Base-by-base conservation (phyloP, 2,888 invertebrate genomes). In the Hydrotaea diabolus region DNA sequence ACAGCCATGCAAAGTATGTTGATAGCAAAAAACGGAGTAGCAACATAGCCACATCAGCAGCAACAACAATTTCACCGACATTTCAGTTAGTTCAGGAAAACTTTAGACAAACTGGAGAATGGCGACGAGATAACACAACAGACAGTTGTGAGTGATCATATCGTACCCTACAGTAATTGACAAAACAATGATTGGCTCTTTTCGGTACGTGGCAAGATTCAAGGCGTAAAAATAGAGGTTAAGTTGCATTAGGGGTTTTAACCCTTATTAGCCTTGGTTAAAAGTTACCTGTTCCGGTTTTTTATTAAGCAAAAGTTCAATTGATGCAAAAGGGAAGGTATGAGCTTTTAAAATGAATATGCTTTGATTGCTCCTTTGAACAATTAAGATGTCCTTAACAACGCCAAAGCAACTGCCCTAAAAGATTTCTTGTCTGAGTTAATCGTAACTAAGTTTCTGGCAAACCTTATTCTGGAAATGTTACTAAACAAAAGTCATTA, bases 141-240 rank as follows among this genome's bases (percentile, higher is more conserved):
- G 77, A 85, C 77, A 82, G 85, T 85, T 85, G 82, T 82, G 77
- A 85, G 85, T 77, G 85, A 85, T 85, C 85, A 80, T 85, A 85
- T 82, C 82, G 80, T 82, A 85, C 85, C 85, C 85, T 85, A 82
- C 77, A 85, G 85, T 82, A 79, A 85, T 85, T 80, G 66, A 79
- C 82, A 79, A 77, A 85, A 85, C 77, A 80, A 79, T 77, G 82
- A 71, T n/a, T 8, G 31, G 49, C n/a, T 31, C 31, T 49, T n/a
- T n/a, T n/a, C n/a, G n/a, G n/a, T n/a, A n/a, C n/a, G n/a, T 49
- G 5, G 49, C n/a, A 49, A n/a, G 15, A 3, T n/a, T 15, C 15
- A 15, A n/a, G 49, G n/a, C n/a, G 43, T 43, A 7, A 15, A 9
- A 43, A 15, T 31, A 31, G 43, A 13, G 49, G n/a, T 49, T n/a